Evolutionary conservation across 2,113 vertebrate genomes (phyloP), one percentile per base, ranked within the genome.

Genomic region (Pristiophorus japonicus): DNA sequence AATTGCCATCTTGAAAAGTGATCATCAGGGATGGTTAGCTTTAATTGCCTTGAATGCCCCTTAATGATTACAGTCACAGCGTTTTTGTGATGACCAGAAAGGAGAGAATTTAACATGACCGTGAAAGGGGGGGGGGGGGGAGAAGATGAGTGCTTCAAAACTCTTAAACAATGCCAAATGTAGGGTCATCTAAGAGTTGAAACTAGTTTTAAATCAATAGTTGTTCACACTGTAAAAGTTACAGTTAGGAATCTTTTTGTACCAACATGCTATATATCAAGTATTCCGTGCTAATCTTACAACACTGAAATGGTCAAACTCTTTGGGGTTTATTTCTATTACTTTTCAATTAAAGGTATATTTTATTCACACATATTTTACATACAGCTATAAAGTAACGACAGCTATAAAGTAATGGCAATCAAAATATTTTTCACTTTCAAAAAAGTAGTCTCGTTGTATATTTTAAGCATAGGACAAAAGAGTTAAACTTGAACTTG

Each of bases 1-100:
- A 96, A 98, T 98, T 97, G 97, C 97, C 98, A 97, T 97, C 97
- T 97, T 98, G 97, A 98, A 97, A 97, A 98, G 97, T 97, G 96
- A 98, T 98, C 97, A 97, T 95, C 97, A 96, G 96, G 97, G 97
- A 97, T 96, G 97, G 97, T 97, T 96, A 97, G 97, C 96, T 96
- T 97, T 98, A 97, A 98, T 97, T 98, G 97, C 96, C 95, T 97
- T 97, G 97, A 98, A 97, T 97, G 97, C 97, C 96, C 96, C 97
- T 97, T 98, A 97, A 98, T 97, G 97, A 97, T 97, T 73, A 67
- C 96, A 97, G 97, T 97, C 97, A 96, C 96, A 96, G 96, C 96
- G 96, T 96, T 96, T 97, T 97, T 97, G 98, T 18, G 95, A 96
- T 96, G 75, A 95, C 75, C 81, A 45, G 24, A 87, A 95, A 65